Conservation (phyloP, 2,888 invertebrate species). For the Eupithecia centaureata region DNA sequence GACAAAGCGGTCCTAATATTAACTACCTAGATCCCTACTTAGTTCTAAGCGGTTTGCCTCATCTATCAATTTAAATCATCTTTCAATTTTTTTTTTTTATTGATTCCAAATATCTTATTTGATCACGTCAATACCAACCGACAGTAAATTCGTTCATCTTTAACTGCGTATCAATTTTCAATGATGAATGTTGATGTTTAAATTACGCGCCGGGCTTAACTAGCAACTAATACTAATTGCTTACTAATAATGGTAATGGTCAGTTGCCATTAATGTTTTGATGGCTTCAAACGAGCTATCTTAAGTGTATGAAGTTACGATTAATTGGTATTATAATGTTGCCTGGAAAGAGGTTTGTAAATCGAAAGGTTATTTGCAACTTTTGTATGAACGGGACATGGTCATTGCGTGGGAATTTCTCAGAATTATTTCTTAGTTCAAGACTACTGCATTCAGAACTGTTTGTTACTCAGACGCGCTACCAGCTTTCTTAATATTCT, state of each 20-base stretch:
- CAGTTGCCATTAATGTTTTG: slow-evolving; percentile 15
- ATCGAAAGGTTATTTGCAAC: neutral
- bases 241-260: slow-evolving; percentile 26
- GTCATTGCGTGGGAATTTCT: slow-evolving; percentile 2
- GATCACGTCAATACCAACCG: slow-evolving; percentile 47
- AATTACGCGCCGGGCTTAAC: slow-evolving; percentile 27
- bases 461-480: neutral
- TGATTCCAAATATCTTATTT: slow-evolving; percentile 39
- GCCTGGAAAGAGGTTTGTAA: slow-evolving; percentile 1
- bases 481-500: neutral
- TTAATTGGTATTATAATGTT: neutral
- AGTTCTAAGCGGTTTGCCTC: slow-evolving; percentile 31
- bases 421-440: neutral
- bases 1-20: slow-evolving; percentile 16
- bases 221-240: slow-evolving; percentile 28
- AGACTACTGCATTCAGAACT: neutral
- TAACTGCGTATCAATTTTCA: slow-evolving; percentile 51
- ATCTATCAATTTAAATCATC: slow-evolving; percentile 28
- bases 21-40: slow-evolving; percentile 33
- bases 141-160: slow-evolving; percentile 56
- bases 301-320: neutral
- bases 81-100: too few relatives aligned
- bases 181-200: slow-evolving; percentile 45
- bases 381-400: neutral
- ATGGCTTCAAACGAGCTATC: slow-evolving; percentile 2